A percentile compares a stretch with the other conserved stretches of the same genome.
These are phyloP conservation scores for Cephus pulcher DNA, from an alignment of 2,888 invertebrate species.

Conservation along the genomic window DNA sequence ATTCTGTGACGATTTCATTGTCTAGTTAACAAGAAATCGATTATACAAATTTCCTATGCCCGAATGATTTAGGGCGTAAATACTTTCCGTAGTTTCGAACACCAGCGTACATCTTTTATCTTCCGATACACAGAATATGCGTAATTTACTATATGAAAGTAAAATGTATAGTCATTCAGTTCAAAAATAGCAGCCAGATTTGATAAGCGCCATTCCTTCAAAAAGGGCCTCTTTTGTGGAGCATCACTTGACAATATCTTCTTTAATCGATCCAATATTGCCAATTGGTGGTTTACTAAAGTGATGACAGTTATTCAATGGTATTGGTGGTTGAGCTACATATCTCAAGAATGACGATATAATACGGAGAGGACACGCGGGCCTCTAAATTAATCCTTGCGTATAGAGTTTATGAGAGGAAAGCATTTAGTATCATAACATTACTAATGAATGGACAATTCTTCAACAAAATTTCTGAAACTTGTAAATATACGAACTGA, in stretches of 20 bases:
- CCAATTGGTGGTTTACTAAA: not conserved
- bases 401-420: not conserved
- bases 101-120: not conserved
- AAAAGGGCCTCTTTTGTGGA: not conserved
- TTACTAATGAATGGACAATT: not conserved
- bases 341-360: not conserved
- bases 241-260: not conserved
- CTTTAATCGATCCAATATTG: not conserved
- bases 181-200: not conserved
- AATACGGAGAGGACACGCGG: not conserved
- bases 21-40: not conserved
- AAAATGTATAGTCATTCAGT: not conserved
- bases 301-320: not conserved
- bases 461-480: not conserved
- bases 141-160: not conserved
- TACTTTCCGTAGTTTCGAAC: not conserved
- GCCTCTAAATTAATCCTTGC: not conserved
- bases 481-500: not conserved
- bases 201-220: not conserved
- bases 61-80: not conserved
- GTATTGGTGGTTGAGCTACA: not conserved
- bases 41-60: not conserved
- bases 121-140: not conserved
- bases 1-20: not conserved
- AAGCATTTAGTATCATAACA: not conserved